Base-by-base conservation (phyloP, 2,797 vertebrate genomes). In the Dipus sagitta region DNA sequence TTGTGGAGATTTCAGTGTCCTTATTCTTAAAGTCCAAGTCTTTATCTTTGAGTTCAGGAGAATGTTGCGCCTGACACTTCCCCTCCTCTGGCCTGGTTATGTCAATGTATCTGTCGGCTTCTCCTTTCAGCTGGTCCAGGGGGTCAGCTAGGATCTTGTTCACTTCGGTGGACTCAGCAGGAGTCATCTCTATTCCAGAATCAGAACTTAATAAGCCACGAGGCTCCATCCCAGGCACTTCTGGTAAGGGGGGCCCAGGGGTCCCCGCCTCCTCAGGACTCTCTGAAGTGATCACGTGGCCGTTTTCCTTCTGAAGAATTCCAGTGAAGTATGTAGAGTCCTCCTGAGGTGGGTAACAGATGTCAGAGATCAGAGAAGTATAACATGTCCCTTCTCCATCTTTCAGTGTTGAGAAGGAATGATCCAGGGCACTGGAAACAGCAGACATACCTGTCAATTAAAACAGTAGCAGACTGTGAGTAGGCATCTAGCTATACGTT, bases 81-180 rank as follows among this genome's bases (percentile, higher is more conserved):
- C 85, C 97, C 92, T 99, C 99, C 90, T 99, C 99, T 20, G 99
- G 98, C 68, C 99, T 98, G 93, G 98, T 99, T 96, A 99, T 99
- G 96, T 99, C 99, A 98, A 99, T 99, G 98, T 99, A 99, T 98
- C 99, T 99, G 97, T 98, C 99, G 93, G 98, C 98, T 96, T 99
- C 99, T 71, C 97, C 98, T 98, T 99, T 99, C 97, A 99, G 98
- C 68, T 98, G 98, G 88, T 98, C 98, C 88, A 98, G 96, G 79
- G 98, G 98, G 72, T 98, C 98, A 17, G 97, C 97, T 96, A 99
- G 98, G 91, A 98, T 99, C 97, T 98, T 99, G 42, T 98, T 97
- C 32, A 99, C 97, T 74, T 99, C 99, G 0, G 98, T 98, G 13
- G 97, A 97, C 96, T 99, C 98, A 96, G 98, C 98, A 4, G 99